A percentile compares a stretch with the other conserved stretches of the same genome.
Evolutionary conservation across 2,113 vertebrate genomes (phyloP).

Genomic region (Arenaria interpres): DNA sequence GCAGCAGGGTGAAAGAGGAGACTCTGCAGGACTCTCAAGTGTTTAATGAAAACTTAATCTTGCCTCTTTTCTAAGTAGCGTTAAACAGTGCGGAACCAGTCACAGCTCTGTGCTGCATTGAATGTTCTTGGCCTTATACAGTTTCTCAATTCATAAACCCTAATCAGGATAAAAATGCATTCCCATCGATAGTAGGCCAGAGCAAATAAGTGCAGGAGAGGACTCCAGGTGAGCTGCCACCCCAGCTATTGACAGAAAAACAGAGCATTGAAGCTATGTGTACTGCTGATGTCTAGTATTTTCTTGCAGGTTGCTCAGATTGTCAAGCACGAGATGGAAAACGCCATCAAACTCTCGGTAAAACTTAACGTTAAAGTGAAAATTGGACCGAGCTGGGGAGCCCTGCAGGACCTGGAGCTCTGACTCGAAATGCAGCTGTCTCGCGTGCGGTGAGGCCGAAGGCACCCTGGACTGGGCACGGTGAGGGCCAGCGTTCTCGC

Average conservation of each 20-base stretch:
- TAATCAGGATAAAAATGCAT: background rate
- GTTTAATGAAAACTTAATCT: background rate
- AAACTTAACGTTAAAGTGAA: slow-evolving; percentile 90
- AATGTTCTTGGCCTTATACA: background rate
- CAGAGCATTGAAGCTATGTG: fast-evolving
- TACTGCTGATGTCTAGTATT: background rate
- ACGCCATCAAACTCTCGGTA: slow-evolving; percentile 85
- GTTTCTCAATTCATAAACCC: background rate
- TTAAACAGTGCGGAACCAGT: background rate
- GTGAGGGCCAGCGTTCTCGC: background rate
- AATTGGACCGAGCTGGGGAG: slow-evolving; percentile 92
- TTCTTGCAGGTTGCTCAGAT: slow-evolving; percentile 89
- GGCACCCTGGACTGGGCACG: fast-evolving
- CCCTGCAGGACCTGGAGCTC: slow-evolving; percentile 87
- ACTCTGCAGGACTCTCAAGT: background rate
- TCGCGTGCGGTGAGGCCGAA: fast-evolving
- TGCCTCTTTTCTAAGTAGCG: background rate
- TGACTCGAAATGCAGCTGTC: background rate
- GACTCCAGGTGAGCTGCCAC: background rate
- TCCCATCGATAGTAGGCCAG: background rate
- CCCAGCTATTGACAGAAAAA: background rate
- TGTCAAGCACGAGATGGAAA: slow-evolving; percentile 95
- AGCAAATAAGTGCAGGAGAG: background rate
- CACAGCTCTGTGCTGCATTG: background rate
- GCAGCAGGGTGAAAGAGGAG: background rate